Percentiles rank a stretch among this genome's conserved stretches.
These are phyloP conservation scores for Ligdia adustata DNA, from an alignment of 2,888 invertebrate genomes.

Conservation along the genomic window DNA sequence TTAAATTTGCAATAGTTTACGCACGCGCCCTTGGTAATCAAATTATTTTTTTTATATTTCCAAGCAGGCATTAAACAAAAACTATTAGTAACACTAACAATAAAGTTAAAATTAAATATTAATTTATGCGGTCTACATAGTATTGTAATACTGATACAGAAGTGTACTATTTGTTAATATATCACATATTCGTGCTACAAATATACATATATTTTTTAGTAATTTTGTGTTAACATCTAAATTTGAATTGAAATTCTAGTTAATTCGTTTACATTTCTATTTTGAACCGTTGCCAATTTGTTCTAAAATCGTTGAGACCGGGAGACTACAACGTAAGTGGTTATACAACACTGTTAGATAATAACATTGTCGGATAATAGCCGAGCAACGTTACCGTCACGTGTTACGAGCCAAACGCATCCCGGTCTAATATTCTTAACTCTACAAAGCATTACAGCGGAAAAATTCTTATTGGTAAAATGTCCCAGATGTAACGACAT, in stretches of 20 bases:
- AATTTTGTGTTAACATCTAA: constrained; percentile 12
- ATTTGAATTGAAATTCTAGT: constrained; percentile 5
- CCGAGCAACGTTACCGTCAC: no score
- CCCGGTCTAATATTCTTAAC: not conserved
- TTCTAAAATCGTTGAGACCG: constrained; percentile 7
- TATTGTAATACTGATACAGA: constrained; percentile 27
- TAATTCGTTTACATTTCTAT: constrained; percentile 18
- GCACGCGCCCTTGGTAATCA: not conserved
- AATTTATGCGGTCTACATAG: constrained; percentile 15
- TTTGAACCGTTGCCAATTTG: constrained; percentile 13
- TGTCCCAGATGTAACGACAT: not conserved
- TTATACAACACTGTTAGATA: constrained; percentile 4
- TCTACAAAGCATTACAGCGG: constrained; percentile 5
- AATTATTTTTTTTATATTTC: no score
- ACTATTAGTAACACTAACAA: not conserved
- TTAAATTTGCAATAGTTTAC: no score
- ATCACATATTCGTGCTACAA: constrained; percentile 49
- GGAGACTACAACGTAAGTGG: constrained; percentile 2
- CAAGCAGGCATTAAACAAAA: not conserved
- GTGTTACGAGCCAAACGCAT: constrained; percentile 2
- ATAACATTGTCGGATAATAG: no score
- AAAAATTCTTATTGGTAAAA: constrained; percentile 1
- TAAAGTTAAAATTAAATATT: constrained; percentile 8
- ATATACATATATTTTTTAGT: constrained; percentile 23
- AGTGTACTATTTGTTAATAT: constrained; percentile 25